Conservation (phyloP, 1,140 invertebrate genomes). For the Penaeus vannamei region DNA sequence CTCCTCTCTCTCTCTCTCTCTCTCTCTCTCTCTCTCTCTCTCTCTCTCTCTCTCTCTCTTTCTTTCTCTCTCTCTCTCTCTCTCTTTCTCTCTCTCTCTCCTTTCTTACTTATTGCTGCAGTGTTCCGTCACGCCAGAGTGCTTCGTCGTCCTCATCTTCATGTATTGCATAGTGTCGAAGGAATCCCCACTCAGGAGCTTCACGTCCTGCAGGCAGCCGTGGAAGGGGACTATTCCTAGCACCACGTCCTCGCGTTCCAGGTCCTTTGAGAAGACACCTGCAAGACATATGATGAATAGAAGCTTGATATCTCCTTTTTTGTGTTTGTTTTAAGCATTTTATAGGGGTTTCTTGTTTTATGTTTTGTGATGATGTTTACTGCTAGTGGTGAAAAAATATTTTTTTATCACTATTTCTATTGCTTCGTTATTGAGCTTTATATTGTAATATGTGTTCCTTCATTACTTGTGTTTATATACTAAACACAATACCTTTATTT, state of each 20-base stretch:
- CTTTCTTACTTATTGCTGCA: constrained; percentile 49
- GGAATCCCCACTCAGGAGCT: constrained; percentile 35
- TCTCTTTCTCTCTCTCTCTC: neutral
- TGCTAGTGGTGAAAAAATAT: too few species aligned
- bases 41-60: neutral
- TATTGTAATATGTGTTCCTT: too few species aligned
- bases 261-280: constrained; percentile 30
- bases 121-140: constrained; percentile 18
- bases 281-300: neutral
- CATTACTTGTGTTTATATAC: too few species aligned
- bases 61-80: neutral
- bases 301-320: neutral
- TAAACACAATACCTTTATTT: too few species aligned
- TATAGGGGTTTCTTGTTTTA: too few species aligned
- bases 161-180: constrained; percentile 12
- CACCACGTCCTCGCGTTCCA: constrained; percentile 27
- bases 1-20: neutral
- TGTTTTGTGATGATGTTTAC: too few species aligned
- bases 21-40: neutral
- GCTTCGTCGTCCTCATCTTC: neutral
- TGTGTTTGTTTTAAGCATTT: too few species aligned
- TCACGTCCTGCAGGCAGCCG: constrained; percentile 45
- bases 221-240: constrained; percentile 42
- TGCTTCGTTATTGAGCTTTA: too few species aligned
- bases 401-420: too few species aligned